Base-by-base conservation (phyloP, 2,888 invertebrate genomes). In the Callyntrura guangdongensis region DNA sequence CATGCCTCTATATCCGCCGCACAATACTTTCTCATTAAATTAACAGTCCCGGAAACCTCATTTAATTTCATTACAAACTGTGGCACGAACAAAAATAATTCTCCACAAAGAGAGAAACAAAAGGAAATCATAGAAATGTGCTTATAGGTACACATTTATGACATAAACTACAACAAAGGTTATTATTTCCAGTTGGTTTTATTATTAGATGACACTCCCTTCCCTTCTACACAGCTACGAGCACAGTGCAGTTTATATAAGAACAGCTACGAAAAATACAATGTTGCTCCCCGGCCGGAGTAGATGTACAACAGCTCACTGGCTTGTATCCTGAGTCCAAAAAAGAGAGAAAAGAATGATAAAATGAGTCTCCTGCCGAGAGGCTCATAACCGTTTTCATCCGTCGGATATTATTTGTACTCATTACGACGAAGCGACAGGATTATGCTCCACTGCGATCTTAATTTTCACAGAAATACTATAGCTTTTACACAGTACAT, bases 41-140 rank as follows among this genome's bases (percentile, higher is more conserved):
- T 72, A 88, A 88, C 20, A 82, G 49, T 87, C 59, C 81, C 87
- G 79, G 88, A 69, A 88, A 47, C 49, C 89, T 74, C 89, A 89
- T 89, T 89, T 89, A 74, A 74, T 74, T 83, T 89, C 83, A 83
- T 88, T 88, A 87, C 36, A 49, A 36, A 56, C 27, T 74, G 77
- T 49, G 27, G 56, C 53, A 59, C 59, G 59, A 36, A 59, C 17
- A 27, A 14, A 59, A 81, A n/a, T 25, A 59, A 81, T 1, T 45
- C 8, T 36, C 59, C n/a, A n/a, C n/a, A 49, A n/a, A n/a, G n/a
- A 47, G 20, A 20, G 53, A 20, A 53, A 22, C 59, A 1, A 53
- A n/a, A n/a, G n/a, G n/a, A n/a, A n/a, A n/a, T n/a, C n/a, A n/a
- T n/a, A n/a, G n/a, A n/a, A n/a, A n/a, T n/a, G n/a, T n/a, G n/a